A percentile compares a stretch with the other conserved stretches of the same genome.
Evolutionary conservation across 1,140 invertebrate genomes (phyloP).

Genomic region (Theocolax elegans): DNA sequence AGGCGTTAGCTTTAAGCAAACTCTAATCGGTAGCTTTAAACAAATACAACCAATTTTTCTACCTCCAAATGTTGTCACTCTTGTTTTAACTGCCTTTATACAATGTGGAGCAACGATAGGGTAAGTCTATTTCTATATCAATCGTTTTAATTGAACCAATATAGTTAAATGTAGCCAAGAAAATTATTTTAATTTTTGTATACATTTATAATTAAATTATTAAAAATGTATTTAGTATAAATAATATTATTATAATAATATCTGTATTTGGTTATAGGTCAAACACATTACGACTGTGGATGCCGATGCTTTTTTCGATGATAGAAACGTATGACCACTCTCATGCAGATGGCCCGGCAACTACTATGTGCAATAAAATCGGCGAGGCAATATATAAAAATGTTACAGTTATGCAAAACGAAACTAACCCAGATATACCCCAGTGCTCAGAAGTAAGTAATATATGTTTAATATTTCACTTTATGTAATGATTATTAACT

Average conservation of each 20-base stretch:
- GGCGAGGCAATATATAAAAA: conserved; percentile 35
- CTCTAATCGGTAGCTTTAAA: conserved; percentile 54
- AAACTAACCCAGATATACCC: conserved; percentile 4
- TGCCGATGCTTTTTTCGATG: conserved; percentile 62
- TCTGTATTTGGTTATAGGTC: conserved; percentile 49
- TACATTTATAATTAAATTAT: not conserved
- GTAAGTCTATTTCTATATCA: conserved; percentile 51
- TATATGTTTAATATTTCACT: no score
- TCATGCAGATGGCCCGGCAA: conserved; percentile 41
- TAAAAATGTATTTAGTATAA: not conserved
- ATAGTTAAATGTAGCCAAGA: no score
- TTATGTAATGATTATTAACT: no score
- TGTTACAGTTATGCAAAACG: conserved; percentile 6
- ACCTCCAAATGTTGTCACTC: conserved; percentile 75
- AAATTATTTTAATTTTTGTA: no score
- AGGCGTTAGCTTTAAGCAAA: conserved; percentile 42
- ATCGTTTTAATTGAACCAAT: no score
- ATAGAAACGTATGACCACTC: conserved; percentile 56
- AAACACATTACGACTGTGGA: conserved; percentile 61
- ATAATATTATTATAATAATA: not conserved
- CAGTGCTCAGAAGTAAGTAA: conserved; percentile 40
- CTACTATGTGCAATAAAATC: conserved; percentile 53
- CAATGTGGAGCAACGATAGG: conserved; percentile 77
- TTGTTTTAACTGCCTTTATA: conserved; percentile 76
- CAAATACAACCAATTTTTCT: conserved; percentile 71